Base-by-base conservation (phyloP, 1,140 invertebrate species). In the Nylanderia fulva region DNA sequence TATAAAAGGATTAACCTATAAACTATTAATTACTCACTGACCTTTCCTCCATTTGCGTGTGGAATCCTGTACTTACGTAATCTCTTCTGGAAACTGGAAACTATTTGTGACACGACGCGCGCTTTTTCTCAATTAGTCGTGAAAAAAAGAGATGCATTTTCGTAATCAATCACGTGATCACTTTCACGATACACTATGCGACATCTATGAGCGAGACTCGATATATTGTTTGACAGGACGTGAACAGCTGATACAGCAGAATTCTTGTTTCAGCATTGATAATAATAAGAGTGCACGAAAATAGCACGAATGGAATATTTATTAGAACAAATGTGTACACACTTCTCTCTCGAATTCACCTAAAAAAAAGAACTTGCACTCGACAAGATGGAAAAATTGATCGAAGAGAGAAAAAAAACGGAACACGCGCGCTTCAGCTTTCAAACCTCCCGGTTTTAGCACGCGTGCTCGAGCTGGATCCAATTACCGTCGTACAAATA, bases 401-500 rank as follows among this genome's bases (percentile, higher is more conserved):
- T 4, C 21, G 21, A n/a, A n/a, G 1, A 27, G 15, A 3, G 39
- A n/a, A 42, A 42, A n/a, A 24, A 9, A 33, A 6, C 21, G 18
- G 52, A 4, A 33, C 29, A 3, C 29, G 29, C 29, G 29, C 29
- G 11, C 8, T 24, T n/a, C 15, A 3, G 5, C n/a, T 7, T 45
- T 68, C 39, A 18, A 56, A 72, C n/a, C 5, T 48, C 45, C 2
- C 29, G 29, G 3, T 63, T 21, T 42, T 7, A 76, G n/a, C 63
- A 75, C 72, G 72, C 74, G 74, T 76, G 27, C 39, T n/a, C 58
- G 39, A 33, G 18, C 27, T 15, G 36, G 42, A 18, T 24, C 74
- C 74, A 77, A 77, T 77, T 42, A n/a, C 21, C 27, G 11, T 64
- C 36, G 60, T n/a, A 52, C 52, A 42, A 54, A 64, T 85, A 64